Percentiles rank a stretch among this genome's conserved stretches.
These are phyloP conservation scores for Zaprionus nigranus DNA, from an alignment of 1,140 invertebrate species.

Conservation along the genomic window DNA sequence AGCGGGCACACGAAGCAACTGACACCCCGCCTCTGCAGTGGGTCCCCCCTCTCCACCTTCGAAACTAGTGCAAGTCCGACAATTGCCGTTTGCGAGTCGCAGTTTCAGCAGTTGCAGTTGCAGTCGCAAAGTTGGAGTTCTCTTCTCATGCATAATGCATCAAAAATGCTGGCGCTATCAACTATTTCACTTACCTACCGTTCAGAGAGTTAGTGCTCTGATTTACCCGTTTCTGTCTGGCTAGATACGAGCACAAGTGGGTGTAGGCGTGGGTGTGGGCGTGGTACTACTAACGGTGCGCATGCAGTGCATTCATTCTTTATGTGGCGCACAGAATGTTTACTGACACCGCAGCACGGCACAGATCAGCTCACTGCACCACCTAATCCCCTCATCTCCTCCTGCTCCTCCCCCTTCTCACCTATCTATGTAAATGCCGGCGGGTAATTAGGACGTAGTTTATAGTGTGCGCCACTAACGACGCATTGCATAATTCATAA, in stretches of 20 bases:
- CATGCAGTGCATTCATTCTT: constrained; percentile 19
- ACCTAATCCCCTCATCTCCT: constrained; percentile 13
- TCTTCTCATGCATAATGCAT: constrained; percentile 72
- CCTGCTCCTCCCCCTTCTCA: neutral
- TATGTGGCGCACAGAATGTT: constrained; percentile 22
- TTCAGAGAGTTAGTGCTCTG: constrained; percentile 43
- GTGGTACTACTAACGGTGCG: neutral
- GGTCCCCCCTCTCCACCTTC: neutral
- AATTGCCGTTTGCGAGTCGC: constrained; percentile 46
- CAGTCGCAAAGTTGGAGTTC: constrained; percentile 39
- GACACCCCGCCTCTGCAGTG: neutral
- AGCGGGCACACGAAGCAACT: constrained; percentile 5
- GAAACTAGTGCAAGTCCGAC: constrained; percentile 32
- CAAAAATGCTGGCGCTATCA: constrained; percentile 40
- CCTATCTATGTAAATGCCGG: constrained; percentile 24
- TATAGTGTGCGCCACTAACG: constrained; percentile 62
- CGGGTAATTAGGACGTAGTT: constrained; percentile 63
- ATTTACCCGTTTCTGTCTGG: neutral
- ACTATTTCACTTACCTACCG: constrained; percentile 64
- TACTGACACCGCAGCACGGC: constrained; percentile 17
- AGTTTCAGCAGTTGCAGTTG: constrained; percentile 46
- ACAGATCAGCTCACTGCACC: neutral
- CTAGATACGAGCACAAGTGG: constrained; percentile 29
- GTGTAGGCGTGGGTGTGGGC: neutral
- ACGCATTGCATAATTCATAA: constrained; percentile 76